phyloP scores from a whole-genome alignment of 1,140 invertebrate genomes.

The Papilio xuthus region DNA sequence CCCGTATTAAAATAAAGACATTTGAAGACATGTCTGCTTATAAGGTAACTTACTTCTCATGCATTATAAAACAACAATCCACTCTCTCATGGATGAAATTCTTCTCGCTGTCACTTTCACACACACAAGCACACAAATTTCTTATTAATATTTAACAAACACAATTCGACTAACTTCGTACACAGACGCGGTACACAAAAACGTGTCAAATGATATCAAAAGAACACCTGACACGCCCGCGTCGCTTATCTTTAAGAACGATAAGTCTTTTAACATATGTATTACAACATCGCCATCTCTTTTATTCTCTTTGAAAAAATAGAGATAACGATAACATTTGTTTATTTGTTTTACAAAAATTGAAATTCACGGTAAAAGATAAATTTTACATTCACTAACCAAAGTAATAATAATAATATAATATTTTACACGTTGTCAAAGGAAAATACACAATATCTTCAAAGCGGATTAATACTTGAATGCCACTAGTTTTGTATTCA shows the following conservation, averaged over 20 bases:
- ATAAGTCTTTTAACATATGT: no score
- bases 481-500: neutral
- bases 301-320: no score
- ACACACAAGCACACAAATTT: constrained; percentile 16
- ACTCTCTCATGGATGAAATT: neutral
- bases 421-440: neutral
- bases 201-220: constrained; percentile 16
- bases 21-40: neutral
- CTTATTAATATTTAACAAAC: constrained; percentile 22
- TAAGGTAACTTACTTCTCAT: constrained; percentile 11
- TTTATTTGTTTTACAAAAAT: no score
- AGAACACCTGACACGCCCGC: constrained; percentile 8
- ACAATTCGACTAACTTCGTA: constrained; percentile 1
- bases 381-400: neutral
- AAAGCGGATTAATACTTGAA: neutral
- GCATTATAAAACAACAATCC: constrained; percentile 23
- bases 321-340: no score
- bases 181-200: neutral
- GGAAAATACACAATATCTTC: neutral
- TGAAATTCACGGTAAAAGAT: neutral
- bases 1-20: neutral
- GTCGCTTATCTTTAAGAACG: neutral
- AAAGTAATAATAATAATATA: neutral
- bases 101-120: constrained; percentile 2
- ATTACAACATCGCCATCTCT: no score